Percentiles rank a stretch among this genome's conserved stretches.
phyloP scores from a whole-genome alignment of 2,797 vertebrate genomes.

The Phataginus tetradactyla region DNA sequence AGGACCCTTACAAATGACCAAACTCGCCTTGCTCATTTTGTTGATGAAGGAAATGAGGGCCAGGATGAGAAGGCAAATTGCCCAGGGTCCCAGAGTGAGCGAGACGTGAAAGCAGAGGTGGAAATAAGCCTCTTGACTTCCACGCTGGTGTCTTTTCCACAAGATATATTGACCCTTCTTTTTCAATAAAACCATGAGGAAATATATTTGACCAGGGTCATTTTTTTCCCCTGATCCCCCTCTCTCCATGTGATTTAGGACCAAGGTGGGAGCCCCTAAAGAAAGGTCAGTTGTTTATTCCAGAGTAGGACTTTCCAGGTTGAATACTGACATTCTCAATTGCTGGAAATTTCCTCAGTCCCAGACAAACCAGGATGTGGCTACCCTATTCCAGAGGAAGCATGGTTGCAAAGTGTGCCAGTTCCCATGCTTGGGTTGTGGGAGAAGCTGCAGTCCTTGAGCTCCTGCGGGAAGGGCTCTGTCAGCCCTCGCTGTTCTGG shows the following conservation, averaged over 20 bases:
- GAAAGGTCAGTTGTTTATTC: slow-evolving; percentile 45
- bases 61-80: background rate
- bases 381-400: background rate
- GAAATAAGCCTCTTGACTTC: background rate
- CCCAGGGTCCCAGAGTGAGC: background rate
- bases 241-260: background rate
- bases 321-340: background rate
- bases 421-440: background rate
- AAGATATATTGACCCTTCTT: background rate
- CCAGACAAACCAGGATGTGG: background rate
- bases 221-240: background rate
- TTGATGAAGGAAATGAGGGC: background rate
- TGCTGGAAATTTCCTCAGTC: background rate
- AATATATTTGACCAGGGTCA: background rate
- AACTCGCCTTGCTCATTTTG: background rate
- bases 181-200: background rate
- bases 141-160: background rate
- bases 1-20: background rate
- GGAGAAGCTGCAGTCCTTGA: background rate
- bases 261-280: background rate
- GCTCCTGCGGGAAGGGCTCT: background rate
- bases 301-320: background rate
- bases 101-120: background rate
- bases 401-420: background rate
- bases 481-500: background rate